phyloP scores from a whole-genome alignment of 2,797 vertebrate genomes.

The Thalassophryne amazonica region DNA sequence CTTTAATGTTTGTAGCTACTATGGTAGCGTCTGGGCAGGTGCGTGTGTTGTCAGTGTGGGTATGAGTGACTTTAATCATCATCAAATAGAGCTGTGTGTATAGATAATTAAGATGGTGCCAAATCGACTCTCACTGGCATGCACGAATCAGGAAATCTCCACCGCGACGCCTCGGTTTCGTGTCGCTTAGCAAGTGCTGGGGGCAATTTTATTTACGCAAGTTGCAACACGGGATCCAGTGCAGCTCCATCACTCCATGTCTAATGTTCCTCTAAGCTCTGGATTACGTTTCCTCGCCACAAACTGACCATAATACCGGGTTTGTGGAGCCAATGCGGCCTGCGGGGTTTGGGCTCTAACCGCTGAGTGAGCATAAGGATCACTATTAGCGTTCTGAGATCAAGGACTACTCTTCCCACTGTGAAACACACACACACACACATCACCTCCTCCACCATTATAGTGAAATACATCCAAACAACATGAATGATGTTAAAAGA shows the following conservation, averaged over 20 bases:
- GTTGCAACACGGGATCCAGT: conserved; percentile 55
- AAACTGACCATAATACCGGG: conserved; percentile 75
- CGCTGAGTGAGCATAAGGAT: conserved; percentile 57
- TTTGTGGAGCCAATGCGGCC: conserved; percentile 67
- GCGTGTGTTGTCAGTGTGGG: conserved; percentile 29
- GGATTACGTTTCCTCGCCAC: conserved; percentile 63
- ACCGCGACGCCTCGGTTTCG: conserved; percentile 31
- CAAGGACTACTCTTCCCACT: conserved; percentile 8
- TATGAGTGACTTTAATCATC: conserved; percentile 69
- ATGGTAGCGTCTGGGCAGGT: conserved; percentile 59
- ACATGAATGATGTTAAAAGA: background rate
- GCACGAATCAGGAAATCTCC: conserved; percentile 46
- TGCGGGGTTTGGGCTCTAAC: conserved; percentile 62
- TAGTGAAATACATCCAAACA: background rate
- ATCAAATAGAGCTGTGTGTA: conserved; percentile 73
- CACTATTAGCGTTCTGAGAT: conserved; percentile 50
- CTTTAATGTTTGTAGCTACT: conserved; percentile 66
- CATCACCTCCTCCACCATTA: conserved; percentile 12
- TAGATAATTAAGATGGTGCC: conserved; percentile 74
- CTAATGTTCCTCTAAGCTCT: conserved; percentile 49
- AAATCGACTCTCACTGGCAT: conserved; percentile 67
- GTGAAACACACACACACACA: conserved; percentile 2
- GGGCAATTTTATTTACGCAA: conserved; percentile 48
- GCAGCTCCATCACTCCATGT: conserved; percentile 51
- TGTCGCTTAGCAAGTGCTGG: conserved; percentile 36